Percentiles rank a stretch among this genome's conserved stretches.
phyloP scores from a whole-genome alignment of 2,113 vertebrate genomes.

The Mormoops blainvillei region DNA sequence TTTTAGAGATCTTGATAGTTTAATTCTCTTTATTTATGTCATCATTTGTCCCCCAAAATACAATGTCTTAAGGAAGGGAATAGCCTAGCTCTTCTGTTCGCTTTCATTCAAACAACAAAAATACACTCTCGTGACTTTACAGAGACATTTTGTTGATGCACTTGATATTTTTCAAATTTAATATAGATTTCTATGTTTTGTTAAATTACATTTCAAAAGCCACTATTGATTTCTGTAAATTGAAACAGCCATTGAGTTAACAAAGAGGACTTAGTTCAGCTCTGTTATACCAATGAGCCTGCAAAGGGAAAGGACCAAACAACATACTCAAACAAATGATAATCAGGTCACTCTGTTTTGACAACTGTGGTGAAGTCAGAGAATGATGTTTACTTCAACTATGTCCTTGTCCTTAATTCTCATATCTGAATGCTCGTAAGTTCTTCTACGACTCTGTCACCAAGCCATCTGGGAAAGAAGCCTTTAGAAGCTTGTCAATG shows the following conservation, averaged over 20 bases:
- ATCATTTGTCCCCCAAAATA: neutral
- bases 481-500: neutral
- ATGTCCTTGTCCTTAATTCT: neutral
- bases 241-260: neutral
- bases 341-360: neutral
- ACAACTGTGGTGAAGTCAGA: neutral
- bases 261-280: neutral
- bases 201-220: neutral
- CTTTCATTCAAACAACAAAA: neutral
- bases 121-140: neutral
- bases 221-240: constrained; percentile 1
- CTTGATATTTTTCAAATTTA: neutral
- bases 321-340: neutral
- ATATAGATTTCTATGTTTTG: neutral
- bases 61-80: neutral
- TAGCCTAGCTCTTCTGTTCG: neutral
- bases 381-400: neutral
- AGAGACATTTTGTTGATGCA: neutral
- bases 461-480: neutral
- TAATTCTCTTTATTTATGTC: neutral
- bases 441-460: neutral
- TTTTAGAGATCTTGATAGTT: neutral
- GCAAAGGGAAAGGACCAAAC: neutral
- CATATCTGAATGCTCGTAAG: neutral
- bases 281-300: neutral